These are phyloP conservation scores for Drosophila truncata DNA, from an alignment of 1,140 invertebrate genomes.

Conservation along the genomic window DNA sequence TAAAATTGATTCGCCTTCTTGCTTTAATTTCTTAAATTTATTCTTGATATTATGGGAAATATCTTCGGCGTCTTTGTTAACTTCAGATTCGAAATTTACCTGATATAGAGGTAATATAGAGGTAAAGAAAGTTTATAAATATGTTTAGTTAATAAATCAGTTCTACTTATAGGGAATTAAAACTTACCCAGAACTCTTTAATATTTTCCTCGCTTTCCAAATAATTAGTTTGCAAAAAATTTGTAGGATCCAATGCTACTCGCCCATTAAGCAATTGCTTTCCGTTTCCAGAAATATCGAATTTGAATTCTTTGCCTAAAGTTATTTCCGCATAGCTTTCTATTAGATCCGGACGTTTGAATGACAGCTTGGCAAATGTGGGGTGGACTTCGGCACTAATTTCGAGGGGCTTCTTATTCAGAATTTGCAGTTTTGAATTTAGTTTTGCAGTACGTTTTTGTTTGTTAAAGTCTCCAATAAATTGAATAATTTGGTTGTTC, in stretches of 20 bases:
- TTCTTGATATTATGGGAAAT: conserved; percentile 84
- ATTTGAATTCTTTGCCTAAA: conserved; percentile 88
- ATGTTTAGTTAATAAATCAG: not conserved
- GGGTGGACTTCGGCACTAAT: conserved; percentile 65
- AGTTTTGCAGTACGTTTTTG: conserved; percentile 61
- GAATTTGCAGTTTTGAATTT: conserved; percentile 59
- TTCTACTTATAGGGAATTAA: not conserved
- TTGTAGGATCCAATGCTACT: conserved; percentile 88
- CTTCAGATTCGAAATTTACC: conserved; percentile 57
- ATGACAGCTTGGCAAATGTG: conserved; percentile 45
- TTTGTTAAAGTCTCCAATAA: conserved; percentile 43
- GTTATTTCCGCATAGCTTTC: conserved; percentile 87
- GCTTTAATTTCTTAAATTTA: conserved; percentile 76
- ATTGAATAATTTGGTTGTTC: conserved; percentile 60
- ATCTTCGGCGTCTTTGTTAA: conserved; percentile 81
- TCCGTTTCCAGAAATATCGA: conserved; percentile 86
- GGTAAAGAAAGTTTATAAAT: not conserved
- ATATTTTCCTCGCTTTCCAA: conserved; percentile 88
- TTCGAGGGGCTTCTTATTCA: conserved; percentile 62
- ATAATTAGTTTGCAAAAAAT: conserved; percentile 90
- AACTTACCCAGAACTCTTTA: conserved; percentile 86
- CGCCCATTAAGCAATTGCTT: conserved; percentile 88
- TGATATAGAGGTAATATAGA: conserved; percentile 48
- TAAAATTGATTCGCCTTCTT: conserved; percentile 82
- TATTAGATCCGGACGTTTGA: conserved; percentile 87